A percentile compares a stretch with the other conserved stretches of the same genome.
Conservation (phyloP, 2,888 invertebrate species). For the Eilema griseolum region DNA sequence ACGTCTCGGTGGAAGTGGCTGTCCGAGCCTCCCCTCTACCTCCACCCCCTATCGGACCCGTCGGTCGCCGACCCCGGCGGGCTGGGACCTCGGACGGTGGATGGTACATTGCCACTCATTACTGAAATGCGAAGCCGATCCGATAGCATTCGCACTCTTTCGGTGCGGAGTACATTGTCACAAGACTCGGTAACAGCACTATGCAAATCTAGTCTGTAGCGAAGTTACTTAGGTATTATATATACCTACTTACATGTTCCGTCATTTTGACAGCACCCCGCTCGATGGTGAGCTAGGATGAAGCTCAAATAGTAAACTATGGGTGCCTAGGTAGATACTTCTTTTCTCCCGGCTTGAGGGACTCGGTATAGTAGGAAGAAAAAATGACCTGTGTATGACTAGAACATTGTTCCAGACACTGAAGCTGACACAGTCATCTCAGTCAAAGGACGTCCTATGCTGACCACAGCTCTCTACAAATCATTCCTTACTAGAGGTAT, state of each 20-base stretch:
- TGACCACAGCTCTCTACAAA: not conserved
- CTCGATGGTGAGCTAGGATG: not conserved
- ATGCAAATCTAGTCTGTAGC: not conserved
- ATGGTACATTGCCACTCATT: constrained; percentile 12
- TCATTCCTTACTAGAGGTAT: not conserved
- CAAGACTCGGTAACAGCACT: not conserved
- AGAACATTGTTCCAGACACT: not conserved
- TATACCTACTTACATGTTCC: too few species aligned
- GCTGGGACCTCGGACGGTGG: constrained; percentile 3
- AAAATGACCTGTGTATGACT: not conserved
- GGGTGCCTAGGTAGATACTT: too few species aligned
- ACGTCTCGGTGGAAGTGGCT: constrained; percentile 23
- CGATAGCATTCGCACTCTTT: constrained; percentile 11
- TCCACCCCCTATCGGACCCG: not conserved
- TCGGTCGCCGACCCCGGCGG: not conserved
- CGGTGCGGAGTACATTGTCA: not conserved
- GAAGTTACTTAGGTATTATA: not conserved
- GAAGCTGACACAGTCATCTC: not conserved
- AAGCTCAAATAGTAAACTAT: not conserved
- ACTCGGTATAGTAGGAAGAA: too few species aligned
- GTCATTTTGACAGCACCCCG: not conserved
- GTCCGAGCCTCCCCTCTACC: constrained; percentile 3
- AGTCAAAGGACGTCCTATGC: not conserved
- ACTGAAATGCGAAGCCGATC: constrained; percentile 14
- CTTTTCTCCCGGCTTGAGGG: too few species aligned